phyloP scores from a whole-genome alignment of 2,113 vertebrate species.

The Oceanodroma tethys region DNA sequence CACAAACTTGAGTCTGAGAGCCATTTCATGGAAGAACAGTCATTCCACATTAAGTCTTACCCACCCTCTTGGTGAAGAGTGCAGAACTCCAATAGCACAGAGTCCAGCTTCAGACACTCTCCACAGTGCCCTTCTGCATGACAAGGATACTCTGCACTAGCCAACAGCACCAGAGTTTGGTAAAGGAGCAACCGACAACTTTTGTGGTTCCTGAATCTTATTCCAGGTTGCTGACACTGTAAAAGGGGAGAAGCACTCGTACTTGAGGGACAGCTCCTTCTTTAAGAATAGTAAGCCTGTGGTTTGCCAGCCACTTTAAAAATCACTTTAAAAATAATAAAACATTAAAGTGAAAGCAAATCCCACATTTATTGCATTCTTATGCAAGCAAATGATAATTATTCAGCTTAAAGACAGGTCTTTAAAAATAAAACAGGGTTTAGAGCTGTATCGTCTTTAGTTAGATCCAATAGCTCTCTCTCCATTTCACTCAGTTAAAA shows the following conservation, averaged over 20 bases:
- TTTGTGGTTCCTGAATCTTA: neutral
- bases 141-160: neutral
- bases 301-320: neutral
- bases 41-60: neutral
- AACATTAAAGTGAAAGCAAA: neutral
- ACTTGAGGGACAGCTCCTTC: neutral
- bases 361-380: neutral
- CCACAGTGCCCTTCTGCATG: neutral
- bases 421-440: neutral
- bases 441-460: neutral
- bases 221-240: neutral
- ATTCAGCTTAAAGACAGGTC: neutral
- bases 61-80: neutral
- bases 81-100: neutral
- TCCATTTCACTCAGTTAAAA: neutral
- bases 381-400: neutral
- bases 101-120: neutral
- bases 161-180: neutral
- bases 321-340: neutral
- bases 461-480: neutral
- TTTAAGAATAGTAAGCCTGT: neutral
- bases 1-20: neutral
- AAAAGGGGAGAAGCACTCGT: neutral
- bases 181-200: neutral
- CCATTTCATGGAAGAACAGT: neutral